Evolutionary conservation across 2,888 invertebrate genomes (phyloP).

Genomic region (Aphrophora alni): DNA sequence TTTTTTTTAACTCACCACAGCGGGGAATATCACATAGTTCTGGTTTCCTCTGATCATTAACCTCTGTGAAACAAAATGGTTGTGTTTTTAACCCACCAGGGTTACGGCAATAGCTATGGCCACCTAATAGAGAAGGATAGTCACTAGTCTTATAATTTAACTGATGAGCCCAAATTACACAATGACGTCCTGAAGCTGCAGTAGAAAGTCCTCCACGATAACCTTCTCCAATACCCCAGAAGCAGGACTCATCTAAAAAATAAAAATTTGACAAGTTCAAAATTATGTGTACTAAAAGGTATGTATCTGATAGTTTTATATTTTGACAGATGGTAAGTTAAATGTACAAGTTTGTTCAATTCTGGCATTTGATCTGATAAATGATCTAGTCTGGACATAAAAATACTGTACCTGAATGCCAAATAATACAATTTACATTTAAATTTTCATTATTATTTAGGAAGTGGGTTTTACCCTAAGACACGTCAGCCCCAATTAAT

Average conservation of each 20-base stretch:
- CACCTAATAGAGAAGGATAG: constrained; percentile 82
- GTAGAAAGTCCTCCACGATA: constrained; percentile 84
- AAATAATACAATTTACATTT: too few relatives aligned
- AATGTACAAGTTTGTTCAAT: too few relatives aligned
- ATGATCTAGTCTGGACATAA: too few relatives aligned
- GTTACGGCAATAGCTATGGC: constrained; percentile 90
- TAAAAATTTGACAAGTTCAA: too few relatives aligned
- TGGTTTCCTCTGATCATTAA: constrained; percentile 71
- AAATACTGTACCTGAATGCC: too few relatives aligned
- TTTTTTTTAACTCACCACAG: constrained; percentile 68
- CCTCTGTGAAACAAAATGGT: constrained; percentile 89
- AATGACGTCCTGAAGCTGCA: constrained; percentile 72
- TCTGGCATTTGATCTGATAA: too few relatives aligned
- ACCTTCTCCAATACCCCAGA: constrained; percentile 81
- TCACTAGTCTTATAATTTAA: constrained; percentile 76
- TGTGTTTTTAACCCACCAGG: constrained; percentile 80
- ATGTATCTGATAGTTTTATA: too few relatives aligned
- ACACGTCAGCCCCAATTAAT: too few relatives aligned
- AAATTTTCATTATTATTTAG: too few relatives aligned
- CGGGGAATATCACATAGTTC: constrained; percentile 88
- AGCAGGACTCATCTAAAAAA: constrained; percentile 78
- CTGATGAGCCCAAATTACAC: constrained; percentile 86
- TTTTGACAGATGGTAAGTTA: too few relatives aligned
- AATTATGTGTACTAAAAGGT: too few relatives aligned
- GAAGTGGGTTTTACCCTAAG: too few relatives aligned